Evolutionary conservation across 2,888 invertebrate genomes (phyloP), one percentile per base, ranked within the genome.

Genomic region (Drosophila rubida): DNA sequence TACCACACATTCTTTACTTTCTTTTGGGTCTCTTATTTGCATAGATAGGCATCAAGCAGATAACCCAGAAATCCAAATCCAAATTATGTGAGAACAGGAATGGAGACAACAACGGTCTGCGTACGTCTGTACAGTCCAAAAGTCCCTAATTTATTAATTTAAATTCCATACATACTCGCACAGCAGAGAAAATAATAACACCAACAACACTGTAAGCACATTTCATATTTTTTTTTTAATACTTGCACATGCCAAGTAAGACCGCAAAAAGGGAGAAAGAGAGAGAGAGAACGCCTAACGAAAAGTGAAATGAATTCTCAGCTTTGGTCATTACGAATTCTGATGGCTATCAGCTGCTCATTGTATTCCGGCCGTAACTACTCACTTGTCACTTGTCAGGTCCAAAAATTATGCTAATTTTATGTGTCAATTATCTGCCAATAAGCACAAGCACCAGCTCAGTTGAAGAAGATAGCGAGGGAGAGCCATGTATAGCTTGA

Each of bases 391-490:
- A 75, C 78, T 80, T 71, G 71, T 61, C 78, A 63, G 73, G 75
- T 69, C 73, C 71, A 65, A 83, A 89, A 88, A 89, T 90, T 90
- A 90, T 90, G 90, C 78, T 85, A 90, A 90, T 90, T 90, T 90
- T 89, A 88, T 90, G 87, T 89, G 90, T 90, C 90, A 90, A 90
- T 90, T 90, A 89, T 89, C 88, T 89, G 89, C 83, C 90, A 88
- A 90, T 90, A 89, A 90, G 88, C 80, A 73, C 77, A 64, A 59
- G 66, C 58, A 55, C 35, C 41, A 59, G 48, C 32, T 41, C 5
- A 16, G 51, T 8, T 39, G 48, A 32, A 45, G 58, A n/a, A n/a
- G n/a, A 53, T 22, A 19, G 7, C 22, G 1, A 55, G 32, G 44
- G 22, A 11, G 14, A 6, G 8, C 2, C 19, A 30, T 44, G 37